phyloP scores from a whole-genome alignment of 2,113 vertebrate species.

The Argyrosomus japonicus region DNA sequence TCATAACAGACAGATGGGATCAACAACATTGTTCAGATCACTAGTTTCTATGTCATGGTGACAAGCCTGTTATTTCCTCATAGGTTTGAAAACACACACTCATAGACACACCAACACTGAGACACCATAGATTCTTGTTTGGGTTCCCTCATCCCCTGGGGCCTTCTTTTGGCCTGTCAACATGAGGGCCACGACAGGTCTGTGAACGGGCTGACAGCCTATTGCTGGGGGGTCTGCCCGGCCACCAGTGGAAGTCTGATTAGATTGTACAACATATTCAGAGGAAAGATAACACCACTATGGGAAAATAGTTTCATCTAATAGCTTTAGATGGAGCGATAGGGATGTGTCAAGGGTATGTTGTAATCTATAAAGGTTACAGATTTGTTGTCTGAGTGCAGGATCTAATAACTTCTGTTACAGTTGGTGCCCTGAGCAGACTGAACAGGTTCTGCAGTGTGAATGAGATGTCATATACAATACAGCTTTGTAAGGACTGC shows the following conservation, averaged over 20 bases:
- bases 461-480: conserved; percentile 33
- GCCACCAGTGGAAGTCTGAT: conserved; percentile 47
- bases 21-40: conserved; percentile 7
- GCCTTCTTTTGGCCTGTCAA: conserved; percentile 56
- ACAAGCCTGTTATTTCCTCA: conserved; percentile 7
- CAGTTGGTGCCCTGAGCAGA: conserved; percentile 40
- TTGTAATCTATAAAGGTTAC: conserved; percentile 49
- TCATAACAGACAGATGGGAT: conserved; percentile 17
- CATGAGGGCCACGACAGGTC: conserved; percentile 40
- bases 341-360: conserved; percentile 49
- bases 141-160: conserved; percentile 44
- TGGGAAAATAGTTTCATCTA: conserved; percentile 53
- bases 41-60: conserved; percentile 15
- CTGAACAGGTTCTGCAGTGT: conserved; percentile 59
- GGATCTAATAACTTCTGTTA: conserved; percentile 51
- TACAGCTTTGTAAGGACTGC: conserved; percentile 33
- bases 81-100: not conserved
- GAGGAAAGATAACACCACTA: conserved; percentile 59
- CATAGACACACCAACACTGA: not conserved
- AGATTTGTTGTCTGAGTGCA: conserved; percentile 42
- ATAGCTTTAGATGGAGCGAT: conserved; percentile 40
- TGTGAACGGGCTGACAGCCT: conserved; percentile 38
- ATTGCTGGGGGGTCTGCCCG: conserved; percentile 11
- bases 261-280: conserved; percentile 53
- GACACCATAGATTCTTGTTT: conserved; percentile 52